Percentiles rank a stretch among this genome's conserved stretches.
Conservation (phyloP, 2,113 vertebrate species). For the Recurvirostra avosetta region DNA sequence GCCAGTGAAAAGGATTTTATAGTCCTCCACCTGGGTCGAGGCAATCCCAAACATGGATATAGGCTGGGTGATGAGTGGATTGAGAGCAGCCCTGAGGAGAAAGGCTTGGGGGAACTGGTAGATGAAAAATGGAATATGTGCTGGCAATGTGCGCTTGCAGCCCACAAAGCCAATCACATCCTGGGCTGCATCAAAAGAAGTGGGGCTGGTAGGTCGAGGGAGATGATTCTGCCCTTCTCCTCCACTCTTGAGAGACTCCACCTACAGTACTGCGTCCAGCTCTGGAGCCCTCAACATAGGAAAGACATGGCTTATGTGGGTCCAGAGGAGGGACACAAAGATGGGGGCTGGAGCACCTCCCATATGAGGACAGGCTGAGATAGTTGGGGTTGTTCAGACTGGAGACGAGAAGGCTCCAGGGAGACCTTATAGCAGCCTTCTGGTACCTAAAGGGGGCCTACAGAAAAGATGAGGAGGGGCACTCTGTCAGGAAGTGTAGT, state of each 20-base stretch:
- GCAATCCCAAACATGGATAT: not conserved
- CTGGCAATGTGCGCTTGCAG: not conserved
- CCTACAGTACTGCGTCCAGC: not conserved
- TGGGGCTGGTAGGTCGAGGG: not conserved
- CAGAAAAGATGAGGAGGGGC: not conserved
- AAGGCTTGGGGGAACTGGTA: not conserved
- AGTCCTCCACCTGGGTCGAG: not conserved
- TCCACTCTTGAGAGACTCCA: not conserved
- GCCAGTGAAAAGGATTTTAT: not conserved
- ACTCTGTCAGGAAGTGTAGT: not conserved
- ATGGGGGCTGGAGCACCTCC: not conserved
- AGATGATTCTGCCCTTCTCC: not conserved
- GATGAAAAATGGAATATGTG: not conserved
- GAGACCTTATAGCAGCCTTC: not conserved
- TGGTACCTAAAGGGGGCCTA: not conserved
- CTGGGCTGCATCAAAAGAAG: not conserved
- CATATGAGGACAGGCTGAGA: not conserved
- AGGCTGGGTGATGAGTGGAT: not conserved
- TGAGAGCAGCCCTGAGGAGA: not conserved
- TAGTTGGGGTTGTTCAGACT: not conserved
- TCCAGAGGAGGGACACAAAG: not conserved
- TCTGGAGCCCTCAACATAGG: not conserved
- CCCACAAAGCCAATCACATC: not conserved
- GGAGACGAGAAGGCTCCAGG: not conserved
- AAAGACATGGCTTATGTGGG: not conserved